Base-by-base conservation (phyloP, 2,888 invertebrate genomes). In the Arrhopalites spinosus region DNA sequence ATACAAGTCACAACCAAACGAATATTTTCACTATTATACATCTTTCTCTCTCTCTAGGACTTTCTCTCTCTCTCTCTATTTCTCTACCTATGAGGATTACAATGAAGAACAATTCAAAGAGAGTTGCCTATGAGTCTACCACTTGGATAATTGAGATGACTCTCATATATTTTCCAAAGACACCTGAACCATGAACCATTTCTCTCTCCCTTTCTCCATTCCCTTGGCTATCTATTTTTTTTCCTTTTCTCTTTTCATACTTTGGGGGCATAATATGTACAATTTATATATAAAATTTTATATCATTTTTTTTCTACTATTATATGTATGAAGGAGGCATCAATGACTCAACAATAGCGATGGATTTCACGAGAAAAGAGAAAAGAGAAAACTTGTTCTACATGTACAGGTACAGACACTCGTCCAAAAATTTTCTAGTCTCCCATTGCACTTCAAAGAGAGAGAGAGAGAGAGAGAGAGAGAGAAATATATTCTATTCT, bases 161-260 rank as follows among this genome's bases (percentile, higher is more conserved):
- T 50, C 50, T 50, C 50, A 50, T 50, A 50, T 50, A 50, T n/a
- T 50, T 50, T n/a, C 50, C n/a, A n/a, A 50, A 50, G 50, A 50
- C 50, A 50, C 50, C 50, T 50, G 50, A 50, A 50, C 50, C 50
- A 50, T 50, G 50, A 50, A 50, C 50, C 7, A 50, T 50, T 50
- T 5, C 15, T 50, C 50, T 50, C 50, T 50, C 50, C 15, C 15
- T n/a, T 15, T 50, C 50, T 50, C 15, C 50, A n/a, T n/a, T n/a
- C 15, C 50, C n/a, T 17, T 61, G 15, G 29, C 25, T 61, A 13
- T 25, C 29, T 61, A 5, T 56, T 23, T n/a, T 20, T 56, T 56
- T 56, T n/a, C n/a, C 23, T 56, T n/a, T 61, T 25, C 2, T 27
- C 20, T 61, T 27, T 29, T 61, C 20, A 27, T 2, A 20, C 29